Conservation (phyloP, 2,888 invertebrate species). For the Acleris cristana region DNA sequence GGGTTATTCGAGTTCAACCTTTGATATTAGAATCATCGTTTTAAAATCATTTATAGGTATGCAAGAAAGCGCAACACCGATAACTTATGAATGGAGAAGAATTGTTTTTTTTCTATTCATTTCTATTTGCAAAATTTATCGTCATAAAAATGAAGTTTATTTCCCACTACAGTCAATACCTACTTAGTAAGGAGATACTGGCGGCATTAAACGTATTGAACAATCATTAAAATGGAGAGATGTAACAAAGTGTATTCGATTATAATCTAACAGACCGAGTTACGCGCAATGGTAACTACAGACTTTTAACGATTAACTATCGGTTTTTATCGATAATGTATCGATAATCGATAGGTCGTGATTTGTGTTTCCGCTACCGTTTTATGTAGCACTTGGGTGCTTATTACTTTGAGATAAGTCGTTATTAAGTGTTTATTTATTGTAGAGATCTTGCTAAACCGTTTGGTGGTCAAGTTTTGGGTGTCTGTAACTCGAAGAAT, state of each 20-base stretch:
- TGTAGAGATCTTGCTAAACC: conserved; percentile 7
- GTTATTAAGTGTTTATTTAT: conserved; percentile 35
- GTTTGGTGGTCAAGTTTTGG: not conserved
- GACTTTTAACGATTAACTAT: conserved; percentile 36
- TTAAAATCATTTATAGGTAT: no score
- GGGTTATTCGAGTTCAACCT: not conserved
- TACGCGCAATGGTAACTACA: conserved; percentile 32
- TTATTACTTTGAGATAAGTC: conserved; percentile 29
- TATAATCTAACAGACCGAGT: conserved; percentile 24
- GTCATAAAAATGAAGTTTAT: no score
- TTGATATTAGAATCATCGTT: no score
- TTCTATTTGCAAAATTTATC: no score
- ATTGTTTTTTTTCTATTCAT: no score
- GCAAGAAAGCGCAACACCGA: no score
- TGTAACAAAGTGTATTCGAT: conserved; percentile 8
- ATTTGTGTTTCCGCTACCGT: conserved; percentile 74
- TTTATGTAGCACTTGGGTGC: conserved; percentile 22
- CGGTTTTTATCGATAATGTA: conserved; percentile 48
- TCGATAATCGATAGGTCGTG: conserved; percentile 52
- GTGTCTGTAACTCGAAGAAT: not conserved
- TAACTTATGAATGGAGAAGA: no score
- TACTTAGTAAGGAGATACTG: no score
- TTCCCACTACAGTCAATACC: no score
- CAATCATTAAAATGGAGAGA: conserved; percentile 1
- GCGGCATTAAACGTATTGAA: no score